Conservation (phyloP, 2,797 vertebrate genomes). For the Betta splendens region DNA sequence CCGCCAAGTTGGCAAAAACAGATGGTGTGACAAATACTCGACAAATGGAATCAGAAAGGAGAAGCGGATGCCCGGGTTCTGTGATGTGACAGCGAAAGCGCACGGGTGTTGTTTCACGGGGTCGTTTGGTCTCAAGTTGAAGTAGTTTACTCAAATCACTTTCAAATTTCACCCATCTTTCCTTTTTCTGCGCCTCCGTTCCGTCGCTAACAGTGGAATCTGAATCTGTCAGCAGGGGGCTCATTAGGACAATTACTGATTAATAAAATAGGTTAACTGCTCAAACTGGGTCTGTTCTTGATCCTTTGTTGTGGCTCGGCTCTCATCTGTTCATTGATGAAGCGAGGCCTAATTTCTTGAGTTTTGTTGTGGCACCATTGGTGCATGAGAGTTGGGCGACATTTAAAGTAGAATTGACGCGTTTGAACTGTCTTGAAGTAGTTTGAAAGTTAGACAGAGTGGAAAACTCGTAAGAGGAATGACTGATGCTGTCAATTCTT, state of each 20-base stretch:
- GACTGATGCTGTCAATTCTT: background rate
- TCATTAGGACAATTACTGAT: constrained; percentile 33
- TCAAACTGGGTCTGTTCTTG: constrained; percentile 8
- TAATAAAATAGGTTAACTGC: constrained; percentile 40
- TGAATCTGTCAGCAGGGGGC: constrained; percentile 27
- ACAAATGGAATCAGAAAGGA: constrained; percentile 53
- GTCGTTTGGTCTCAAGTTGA: constrained; percentile 18
- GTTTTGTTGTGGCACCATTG: constrained; percentile 11
- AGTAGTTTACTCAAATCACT: no score
- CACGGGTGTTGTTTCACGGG: constrained; percentile 14
- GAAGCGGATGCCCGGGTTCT: constrained; percentile 23
- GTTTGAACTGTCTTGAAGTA: constrained; percentile 37
- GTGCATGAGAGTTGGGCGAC: constrained; percentile 13
- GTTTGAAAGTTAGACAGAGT: constrained; percentile 39
- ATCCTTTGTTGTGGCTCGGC: constrained; percentile 6
- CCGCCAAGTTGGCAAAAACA: constrained; percentile 55
- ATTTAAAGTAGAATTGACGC: constrained; percentile 24
- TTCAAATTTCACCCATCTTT: no score
- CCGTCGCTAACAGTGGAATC: constrained; percentile 25
- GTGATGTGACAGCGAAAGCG: constrained; percentile 11
- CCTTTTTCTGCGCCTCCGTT: no score
- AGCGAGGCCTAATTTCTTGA: constrained; percentile 10
- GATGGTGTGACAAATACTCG: constrained; percentile 62
- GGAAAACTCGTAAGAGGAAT: constrained; percentile 21
- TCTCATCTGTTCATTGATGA: constrained; percentile 18